A percentile compares a stretch with the other conserved stretches of the same genome.
These are phyloP conservation scores for Leptoclinus maculatus DNA, from an alignment of 2,797 vertebrate genomes.

Conservation along the genomic window DNA sequence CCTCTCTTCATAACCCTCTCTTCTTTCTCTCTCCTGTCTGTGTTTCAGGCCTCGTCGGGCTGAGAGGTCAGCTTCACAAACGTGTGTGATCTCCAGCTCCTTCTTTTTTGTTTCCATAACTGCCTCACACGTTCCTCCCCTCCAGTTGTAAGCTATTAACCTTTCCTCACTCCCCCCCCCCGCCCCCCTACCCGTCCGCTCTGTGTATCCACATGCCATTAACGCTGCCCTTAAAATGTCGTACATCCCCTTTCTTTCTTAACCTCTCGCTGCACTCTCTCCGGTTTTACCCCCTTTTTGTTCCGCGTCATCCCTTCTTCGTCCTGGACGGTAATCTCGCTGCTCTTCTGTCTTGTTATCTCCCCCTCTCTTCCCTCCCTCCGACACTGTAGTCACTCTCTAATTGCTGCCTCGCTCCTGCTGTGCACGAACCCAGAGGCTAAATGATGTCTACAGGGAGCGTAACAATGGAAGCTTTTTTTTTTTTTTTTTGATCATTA, in stretches of 20 bases:
- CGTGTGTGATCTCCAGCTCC: constrained; percentile 59
- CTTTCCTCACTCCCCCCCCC: constrained; percentile 54
- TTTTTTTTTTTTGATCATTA: constrained; percentile 63
- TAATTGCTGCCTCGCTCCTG: constrained; percentile 82
- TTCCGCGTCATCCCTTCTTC: constrained; percentile 24
- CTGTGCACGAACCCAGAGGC: constrained; percentile 79
- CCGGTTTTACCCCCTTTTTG: constrained; percentile 11
- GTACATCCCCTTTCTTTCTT: constrained; percentile 6
- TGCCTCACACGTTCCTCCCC: constrained; percentile 45
- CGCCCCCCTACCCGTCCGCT: background rate
- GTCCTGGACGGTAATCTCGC: constrained; percentile 46
- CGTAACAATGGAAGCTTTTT: constrained; percentile 51
- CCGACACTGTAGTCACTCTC: constrained; percentile 65
- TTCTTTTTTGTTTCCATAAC: constrained; percentile 34
- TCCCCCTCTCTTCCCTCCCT: constrained; percentile 28
- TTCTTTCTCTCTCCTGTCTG: constrained; percentile 21
- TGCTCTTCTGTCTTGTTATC: constrained; percentile 60
- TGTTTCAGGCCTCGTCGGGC: constrained; percentile 42
- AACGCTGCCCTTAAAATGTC: constrained; percentile 24
- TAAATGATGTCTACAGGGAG: constrained; percentile 80
- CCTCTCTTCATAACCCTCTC: constrained; percentile 54
- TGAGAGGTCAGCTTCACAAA: constrained; percentile 64
- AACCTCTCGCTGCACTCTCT: constrained; percentile 24
- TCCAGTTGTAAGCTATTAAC: constrained; percentile 76
- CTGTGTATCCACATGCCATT: constrained; percentile 50